These are phyloP conservation scores for Halictus rubicundus DNA, from an alignment of 1,140 invertebrate genomes.

Conservation along the genomic window DNA sequence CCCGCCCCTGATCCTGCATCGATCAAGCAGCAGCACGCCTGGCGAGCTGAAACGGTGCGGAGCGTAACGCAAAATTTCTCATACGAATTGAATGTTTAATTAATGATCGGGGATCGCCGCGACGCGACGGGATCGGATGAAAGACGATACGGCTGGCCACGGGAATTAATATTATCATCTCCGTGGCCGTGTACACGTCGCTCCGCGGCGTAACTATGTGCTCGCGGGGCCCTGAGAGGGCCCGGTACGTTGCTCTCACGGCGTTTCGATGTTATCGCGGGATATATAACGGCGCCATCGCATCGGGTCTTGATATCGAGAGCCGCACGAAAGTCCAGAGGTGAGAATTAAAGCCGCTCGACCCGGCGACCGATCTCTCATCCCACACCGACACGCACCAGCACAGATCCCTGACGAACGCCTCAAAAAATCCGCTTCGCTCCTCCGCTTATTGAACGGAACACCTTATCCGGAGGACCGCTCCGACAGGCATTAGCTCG, in stretches of 20 bases:
- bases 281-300: slow-evolving; percentile 63
- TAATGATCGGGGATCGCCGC: slow-evolving; percentile 40
- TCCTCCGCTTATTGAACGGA: not conserved
- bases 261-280: slow-evolving; percentile 59
- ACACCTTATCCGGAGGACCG: not conserved
- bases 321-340: slow-evolving; percentile 41
- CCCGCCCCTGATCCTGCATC: slow-evolving; percentile 20
- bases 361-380: slow-evolving; percentile 31
- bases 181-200: slow-evolving; percentile 30
- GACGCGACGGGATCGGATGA: slow-evolving; percentile 27
- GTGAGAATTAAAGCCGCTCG: slow-evolving; percentile 47
- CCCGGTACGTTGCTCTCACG: slow-evolving; percentile 51
- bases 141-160: slow-evolving; percentile 34
- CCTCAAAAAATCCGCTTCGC: not conserved
- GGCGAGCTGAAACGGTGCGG: not conserved
- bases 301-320: slow-evolving; percentile 54
- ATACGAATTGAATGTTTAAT: slow-evolving; percentile 54
- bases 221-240: not conserved
- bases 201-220: slow-evolving; percentile 42
- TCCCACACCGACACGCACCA: not conserved
- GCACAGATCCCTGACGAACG: not conserved
- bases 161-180: slow-evolving; percentile 55
- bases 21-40: slow-evolving; percentile 10
- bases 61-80: slow-evolving; percentile 35
- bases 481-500: not conserved